Evolutionary conservation across 2,888 invertebrate species (phyloP), one percentile per base, ranked within the genome.

Genomic region (Willowsia nigromaculata): DNA sequence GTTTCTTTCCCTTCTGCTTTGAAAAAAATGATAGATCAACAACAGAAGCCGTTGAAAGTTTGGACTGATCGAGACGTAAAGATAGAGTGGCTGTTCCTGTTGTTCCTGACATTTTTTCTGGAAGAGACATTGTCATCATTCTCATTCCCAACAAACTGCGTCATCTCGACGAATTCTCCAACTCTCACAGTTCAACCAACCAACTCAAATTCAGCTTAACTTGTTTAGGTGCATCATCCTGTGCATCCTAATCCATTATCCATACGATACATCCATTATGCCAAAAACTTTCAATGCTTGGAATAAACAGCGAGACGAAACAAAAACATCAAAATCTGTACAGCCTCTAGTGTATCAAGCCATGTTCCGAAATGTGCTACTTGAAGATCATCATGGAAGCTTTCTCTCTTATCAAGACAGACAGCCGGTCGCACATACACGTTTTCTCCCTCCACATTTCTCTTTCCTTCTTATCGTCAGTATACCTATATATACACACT

Each of bases 21-120:
- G n/a, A n/a, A n/a, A 22, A 56, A 65, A 71, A 71, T 71, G 22
- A 71, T 71, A 27, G 71, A 71, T 71, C 71, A 71, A 71, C 65
- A n/a, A 62, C 71, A 71, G 27, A 18, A 71, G 71, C 25, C 22
- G 43, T n/a, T 43, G 43, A 47, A 71, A 71, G 71, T 71, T 71
- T 37, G 22, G 5, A 47, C 18, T 71, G 43, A 22, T 43, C 4
- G 43, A 43, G n/a, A 68, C 1, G 43, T 22, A 33, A 65, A 37
- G 18, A 71, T 30, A 47, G 13, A 37, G 2, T 68, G n/a, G 18
- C 0, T 71, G 22, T 37, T 68, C 37, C 0, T 40, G 9, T 65
- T 65, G 65, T 65, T 65, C n/a, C n/a, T 65, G 65, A n/a, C 65
- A 65, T 15, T 33, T 56, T 53, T 30, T 33, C 65, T 33, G 65